A percentile compares a stretch with the other conserved stretches of the same genome.
phyloP scores from a whole-genome alignment of 2,113 vertebrate genomes.

The Sapayoa aenigma region DNA sequence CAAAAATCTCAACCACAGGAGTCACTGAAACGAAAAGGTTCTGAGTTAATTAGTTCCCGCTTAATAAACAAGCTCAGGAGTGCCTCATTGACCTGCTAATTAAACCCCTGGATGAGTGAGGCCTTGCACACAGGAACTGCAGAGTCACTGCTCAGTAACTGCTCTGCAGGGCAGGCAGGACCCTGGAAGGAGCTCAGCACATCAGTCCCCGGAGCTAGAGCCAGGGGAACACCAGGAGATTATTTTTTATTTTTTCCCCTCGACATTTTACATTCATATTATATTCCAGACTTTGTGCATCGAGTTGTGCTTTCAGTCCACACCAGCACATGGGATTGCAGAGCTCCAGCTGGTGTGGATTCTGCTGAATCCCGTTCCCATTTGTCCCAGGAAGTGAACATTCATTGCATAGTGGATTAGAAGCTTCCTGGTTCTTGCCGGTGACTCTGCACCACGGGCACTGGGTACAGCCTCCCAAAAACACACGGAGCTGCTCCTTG shows the following conservation, averaged over 20 bases:
- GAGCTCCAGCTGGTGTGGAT: not conserved
- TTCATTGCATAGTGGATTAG: not conserved
- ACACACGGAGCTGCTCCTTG: not conserved
- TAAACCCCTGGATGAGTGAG: not conserved
- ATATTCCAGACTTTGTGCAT: not conserved
- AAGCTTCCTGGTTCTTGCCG: not conserved
- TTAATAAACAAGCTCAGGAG: not conserved
- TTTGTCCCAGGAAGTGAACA: not conserved
- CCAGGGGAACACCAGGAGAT: not conserved
- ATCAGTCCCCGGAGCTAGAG: not conserved
- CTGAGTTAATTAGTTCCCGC: slow-evolving; percentile 25
- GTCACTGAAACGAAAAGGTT: not conserved
- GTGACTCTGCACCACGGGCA: not conserved
- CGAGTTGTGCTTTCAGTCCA: slow-evolving; percentile 30
- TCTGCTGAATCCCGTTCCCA: not conserved
- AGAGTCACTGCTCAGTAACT: no score
- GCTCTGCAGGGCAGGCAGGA: not conserved
- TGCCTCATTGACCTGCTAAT: slow-evolving; percentile 8
- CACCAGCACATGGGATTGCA: not conserved
- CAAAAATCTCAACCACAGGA: not conserved
- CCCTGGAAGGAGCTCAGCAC: not conserved
- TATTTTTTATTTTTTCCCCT: not conserved
- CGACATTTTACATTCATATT: not conserved
- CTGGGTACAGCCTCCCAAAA: not conserved
- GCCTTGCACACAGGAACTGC: not conserved